phyloP scores from a whole-genome alignment of 2,113 vertebrate genomes.

The Gopherus evgoodei region DNA sequence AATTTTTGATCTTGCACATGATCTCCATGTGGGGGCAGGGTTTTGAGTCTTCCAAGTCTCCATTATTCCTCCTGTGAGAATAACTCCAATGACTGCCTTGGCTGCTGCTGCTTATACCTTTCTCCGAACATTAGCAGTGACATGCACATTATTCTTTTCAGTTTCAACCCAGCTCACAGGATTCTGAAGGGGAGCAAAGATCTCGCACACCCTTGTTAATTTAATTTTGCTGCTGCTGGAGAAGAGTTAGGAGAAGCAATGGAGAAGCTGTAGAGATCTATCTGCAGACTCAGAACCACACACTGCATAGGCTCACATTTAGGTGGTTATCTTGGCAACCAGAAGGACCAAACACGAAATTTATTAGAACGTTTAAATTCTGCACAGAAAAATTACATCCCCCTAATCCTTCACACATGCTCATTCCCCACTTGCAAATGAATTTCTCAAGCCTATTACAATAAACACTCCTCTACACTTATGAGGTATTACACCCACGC shows the following conservation, averaged over 20 bases:
- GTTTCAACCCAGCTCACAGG: fast-evolving
- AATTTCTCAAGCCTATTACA: neutral
- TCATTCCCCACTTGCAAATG: neutral
- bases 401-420: neutral
- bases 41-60: neutral
- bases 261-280: neutral
- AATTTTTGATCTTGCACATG: neutral
- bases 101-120: neutral
- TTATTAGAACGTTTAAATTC: neutral
- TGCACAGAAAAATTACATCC: neutral
- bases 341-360: neutral
- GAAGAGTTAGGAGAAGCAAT: neutral
- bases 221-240: neutral
- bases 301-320: neutral
- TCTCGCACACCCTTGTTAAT: neutral
- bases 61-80: neutral
- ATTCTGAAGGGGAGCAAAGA: neutral
- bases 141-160: neutral
- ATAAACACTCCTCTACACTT: neutral
- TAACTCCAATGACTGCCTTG: neutral
- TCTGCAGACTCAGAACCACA: neutral
- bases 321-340: neutral
- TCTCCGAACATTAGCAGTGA: fast-evolving
- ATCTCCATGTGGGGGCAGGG: neutral
- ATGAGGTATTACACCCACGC: neutral